Base-by-base conservation (phyloP, 2,797 vertebrate genomes). In the Momotus momota region DNA sequence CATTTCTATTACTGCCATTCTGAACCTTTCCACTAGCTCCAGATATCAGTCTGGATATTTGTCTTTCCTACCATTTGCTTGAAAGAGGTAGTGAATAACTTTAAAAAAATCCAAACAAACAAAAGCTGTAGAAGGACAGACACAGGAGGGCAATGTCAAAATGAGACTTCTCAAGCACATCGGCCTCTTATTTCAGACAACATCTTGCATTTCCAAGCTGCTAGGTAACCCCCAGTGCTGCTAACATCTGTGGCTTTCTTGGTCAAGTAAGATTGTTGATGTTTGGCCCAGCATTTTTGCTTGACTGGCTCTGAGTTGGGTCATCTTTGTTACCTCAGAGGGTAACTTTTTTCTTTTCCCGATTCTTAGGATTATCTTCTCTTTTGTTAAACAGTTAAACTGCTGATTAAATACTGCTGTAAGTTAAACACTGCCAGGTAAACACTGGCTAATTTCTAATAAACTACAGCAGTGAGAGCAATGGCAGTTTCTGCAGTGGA, bases 11-110 rank as follows among this genome's bases (percentile, higher is more conserved):
- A 81, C 80, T 91, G 85, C 79, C 49, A 18, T 86, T 86, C 84
- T 15, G 61, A 92, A 64, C 64, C 35, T 93, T 62, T 77, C 38
- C 88, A 49, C 89, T 75, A 73, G 91, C 64, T 90, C 66, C 43
- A 94, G 86, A 90, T 90, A 94, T 26, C 62, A 55, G 43, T 43
- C 58, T 66, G 89, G 80, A 26, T 81, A 86, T 95, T 96, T 84
- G 70, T 96, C 90, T 94, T 82, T 81, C 33, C 60, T 58, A 18
- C 83, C 40, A 21, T 55, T 96, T 70, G 52, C 82, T 75, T 15
- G 61, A 81, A 62, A 69, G 57, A 58, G 64, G 65, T 58, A 41
- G 62, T 58, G 73, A 91, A 58, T 79, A 78, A 83, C 57, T 25
- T 29, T 38, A 15, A 82, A 75, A 15, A 65, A 41, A 11, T 17